Evolutionary conservation across 2,888 invertebrate genomes (phyloP).

Genomic region (Pammene fasciana): DNA sequence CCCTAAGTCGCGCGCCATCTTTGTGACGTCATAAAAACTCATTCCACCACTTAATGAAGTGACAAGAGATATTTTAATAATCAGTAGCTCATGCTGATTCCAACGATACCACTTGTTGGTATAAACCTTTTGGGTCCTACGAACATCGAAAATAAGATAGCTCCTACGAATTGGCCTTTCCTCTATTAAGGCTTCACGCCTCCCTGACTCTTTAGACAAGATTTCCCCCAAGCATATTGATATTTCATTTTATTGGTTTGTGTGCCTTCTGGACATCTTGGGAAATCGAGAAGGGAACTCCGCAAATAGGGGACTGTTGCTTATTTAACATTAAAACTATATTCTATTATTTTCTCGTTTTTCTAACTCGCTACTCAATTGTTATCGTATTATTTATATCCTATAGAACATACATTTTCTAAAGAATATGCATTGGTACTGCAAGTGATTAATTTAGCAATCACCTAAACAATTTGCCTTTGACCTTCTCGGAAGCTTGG

Average conservation of each 20-base stretch:
- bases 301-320: slow-evolving; percentile 12
- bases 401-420: not conserved
- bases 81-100: too few species aligned
- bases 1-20: too few species aligned
- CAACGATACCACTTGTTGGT: too few species aligned
- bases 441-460: slow-evolving; percentile 2
- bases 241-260: slow-evolving; percentile 21
- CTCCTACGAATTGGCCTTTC: too few species aligned
- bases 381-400: not conserved
- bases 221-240: slow-evolving; percentile 21
- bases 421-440: not conserved
- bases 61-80: too few species aligned
- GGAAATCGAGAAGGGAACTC: slow-evolving; percentile 17
- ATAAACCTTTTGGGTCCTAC: too few species aligned
- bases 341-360: not conserved
- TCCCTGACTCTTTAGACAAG: slow-evolving; percentile 10
- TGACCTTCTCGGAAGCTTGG: slow-evolving; percentile 3
- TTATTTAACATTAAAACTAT: slow-evolving; percentile 9
- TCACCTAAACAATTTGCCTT: slow-evolving; percentile 19
- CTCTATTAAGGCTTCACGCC: not conserved
- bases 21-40: too few species aligned
- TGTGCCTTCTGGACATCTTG: slow-evolving; percentile 31
- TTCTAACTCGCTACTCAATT: not conserved
- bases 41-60: too few species aligned
- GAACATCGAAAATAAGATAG: too few species aligned